Conservation (phyloP, 1,140 invertebrate species). For the Drosophila cardini region DNA sequence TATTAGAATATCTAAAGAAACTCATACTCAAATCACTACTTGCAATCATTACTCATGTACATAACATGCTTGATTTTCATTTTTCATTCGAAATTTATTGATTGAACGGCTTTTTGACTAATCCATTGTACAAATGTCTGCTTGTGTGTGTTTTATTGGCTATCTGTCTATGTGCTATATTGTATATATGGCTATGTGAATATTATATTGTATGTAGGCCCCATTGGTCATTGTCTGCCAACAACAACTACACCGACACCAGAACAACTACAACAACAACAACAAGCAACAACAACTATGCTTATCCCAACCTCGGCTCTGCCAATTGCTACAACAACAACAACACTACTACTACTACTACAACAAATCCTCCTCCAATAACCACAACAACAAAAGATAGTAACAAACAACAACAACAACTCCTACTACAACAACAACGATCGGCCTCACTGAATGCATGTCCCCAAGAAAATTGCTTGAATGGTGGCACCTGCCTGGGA, state of each 20-base stretch:
- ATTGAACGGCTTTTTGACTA: conserved; percentile 10
- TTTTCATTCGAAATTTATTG: background rate
- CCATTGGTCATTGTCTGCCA: conserved; percentile 82
- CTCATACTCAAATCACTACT: background rate
- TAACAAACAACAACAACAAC: conserved; percentile 54
- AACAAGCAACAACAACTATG: conserved; percentile 50
- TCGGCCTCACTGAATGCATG: conserved; percentile 84
- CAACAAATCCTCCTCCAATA: conserved; percentile 37
- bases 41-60: background rate
- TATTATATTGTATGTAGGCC: conserved; percentile 65
- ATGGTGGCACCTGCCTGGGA: conserved; percentile 85
- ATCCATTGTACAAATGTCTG: background rate
- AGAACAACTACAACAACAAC: conserved; percentile 67
- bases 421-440: conserved; percentile 61
- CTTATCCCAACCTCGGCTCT: conserved; percentile 52
- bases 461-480: conserved; percentile 84
- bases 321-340: conserved; percentile 61
- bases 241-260: conserved; percentile 75
- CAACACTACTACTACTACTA: conserved; percentile 56
- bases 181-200: conserved; percentile 44
- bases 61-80: background rate
- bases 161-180: conserved; percentile 34
- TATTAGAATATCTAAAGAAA: background rate
- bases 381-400: conserved; percentile 56
- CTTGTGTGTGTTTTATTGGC: conserved; percentile 35